Evolutionary conservation across 1,140 invertebrate genomes (phyloP).

Genomic region (Pinna nobilis): DNA sequence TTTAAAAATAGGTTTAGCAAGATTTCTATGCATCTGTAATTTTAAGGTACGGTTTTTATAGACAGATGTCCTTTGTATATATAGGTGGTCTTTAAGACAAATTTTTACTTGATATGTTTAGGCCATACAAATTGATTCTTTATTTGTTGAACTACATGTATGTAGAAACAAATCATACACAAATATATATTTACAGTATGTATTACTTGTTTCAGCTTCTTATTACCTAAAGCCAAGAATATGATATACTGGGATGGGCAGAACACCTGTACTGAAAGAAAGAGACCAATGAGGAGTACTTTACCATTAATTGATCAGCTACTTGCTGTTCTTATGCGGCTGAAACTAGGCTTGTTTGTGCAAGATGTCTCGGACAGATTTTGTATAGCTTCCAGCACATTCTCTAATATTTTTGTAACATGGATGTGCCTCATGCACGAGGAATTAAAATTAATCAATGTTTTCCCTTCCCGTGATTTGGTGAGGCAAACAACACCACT

Average conservation of each 20-base stretch:
- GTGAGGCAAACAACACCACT: not conserved
- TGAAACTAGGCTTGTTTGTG: not conserved
- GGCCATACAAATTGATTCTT: no score
- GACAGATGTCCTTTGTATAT: no score
- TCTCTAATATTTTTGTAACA: slow-evolving; percentile 1
- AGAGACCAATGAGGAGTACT: not conserved
- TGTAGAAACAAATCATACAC: no score
- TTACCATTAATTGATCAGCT: slow-evolving; percentile 30
- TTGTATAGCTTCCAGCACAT: not conserved
- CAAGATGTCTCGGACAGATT: not conserved
- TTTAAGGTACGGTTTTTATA: no score
- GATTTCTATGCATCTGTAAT: no score
- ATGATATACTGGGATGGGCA: slow-evolving; percentile 1
- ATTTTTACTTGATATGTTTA: not conserved
- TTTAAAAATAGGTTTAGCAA: no score
- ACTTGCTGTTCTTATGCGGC: not conserved
- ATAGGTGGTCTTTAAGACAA: not conserved
- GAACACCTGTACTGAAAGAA: not conserved
- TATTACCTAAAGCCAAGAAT: not conserved
- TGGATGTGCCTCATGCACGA: not conserved
- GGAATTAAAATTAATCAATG: not conserved
- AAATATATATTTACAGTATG: no score
- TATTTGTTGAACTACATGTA: no score
- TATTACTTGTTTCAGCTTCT: slow-evolving; percentile 1
- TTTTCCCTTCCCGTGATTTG: not conserved